phyloP scores from a whole-genome alignment of 2,113 vertebrate species.

The Sebastes fasciatus region DNA sequence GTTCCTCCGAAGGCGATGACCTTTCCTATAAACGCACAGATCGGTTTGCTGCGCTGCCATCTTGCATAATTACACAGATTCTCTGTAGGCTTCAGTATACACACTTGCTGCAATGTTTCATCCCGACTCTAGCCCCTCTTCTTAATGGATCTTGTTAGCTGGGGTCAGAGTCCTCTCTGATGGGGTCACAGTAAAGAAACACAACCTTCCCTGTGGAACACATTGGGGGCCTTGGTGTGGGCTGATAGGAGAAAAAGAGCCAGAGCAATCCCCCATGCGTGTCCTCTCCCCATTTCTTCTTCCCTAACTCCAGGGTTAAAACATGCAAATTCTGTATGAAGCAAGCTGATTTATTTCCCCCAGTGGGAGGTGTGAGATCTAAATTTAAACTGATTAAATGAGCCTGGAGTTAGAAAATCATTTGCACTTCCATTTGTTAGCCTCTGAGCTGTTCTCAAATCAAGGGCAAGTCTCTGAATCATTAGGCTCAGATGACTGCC shows the following conservation, averaged over 20 bases:
- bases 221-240: conserved; percentile 17
- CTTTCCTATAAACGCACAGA: conserved; percentile 72
- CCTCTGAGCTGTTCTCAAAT: conserved; percentile 76
- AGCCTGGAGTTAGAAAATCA: conserved; percentile 76
- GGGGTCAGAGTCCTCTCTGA: conserved; percentile 67
- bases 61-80: conserved; percentile 66
- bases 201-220: conserved; percentile 50
- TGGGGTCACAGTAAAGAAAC: conserved; percentile 61
- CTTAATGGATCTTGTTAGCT: conserved; percentile 71
- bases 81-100: conserved; percentile 48
- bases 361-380: conserved; percentile 76
- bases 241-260: conserved; percentile 50
- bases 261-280: conserved; percentile 17
- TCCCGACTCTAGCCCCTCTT: conserved; percentile 47
- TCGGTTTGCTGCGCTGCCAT: conserved; percentile 63
- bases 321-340: conserved; percentile 72
- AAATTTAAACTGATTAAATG: conserved; percentile 81
- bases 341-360: conserved; percentile 71
- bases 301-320: conserved; percentile 58
- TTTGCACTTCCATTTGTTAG: conserved; percentile 74
- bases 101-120: conserved; percentile 51
- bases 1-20: conserved; percentile 69
- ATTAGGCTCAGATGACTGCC: conserved; percentile 69
- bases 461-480: conserved; percentile 77
- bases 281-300: conserved; percentile 33